Evolutionary conservation across 2,888 invertebrate species (phyloP), one percentile per base, ranked within the genome.

Genomic region (Atherix ibis): DNA sequence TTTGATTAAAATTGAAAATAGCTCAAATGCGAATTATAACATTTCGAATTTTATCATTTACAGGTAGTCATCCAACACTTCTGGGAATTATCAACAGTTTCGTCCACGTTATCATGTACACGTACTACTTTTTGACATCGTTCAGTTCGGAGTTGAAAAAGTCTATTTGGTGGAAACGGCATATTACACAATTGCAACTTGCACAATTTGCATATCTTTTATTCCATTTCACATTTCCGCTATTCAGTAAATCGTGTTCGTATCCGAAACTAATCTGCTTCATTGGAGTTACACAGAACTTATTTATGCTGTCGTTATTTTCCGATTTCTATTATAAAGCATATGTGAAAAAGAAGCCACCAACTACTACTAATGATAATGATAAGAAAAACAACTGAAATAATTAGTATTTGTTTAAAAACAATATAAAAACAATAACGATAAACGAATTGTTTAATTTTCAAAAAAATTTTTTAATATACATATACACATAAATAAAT

Each of bases 101-200:
- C 38, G 80, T 89, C 1, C 89, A 91, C 50, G 55, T 73, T 2
- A 58, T 85, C 15, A 89, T 91, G 88, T 89, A 89, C 51, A 60
- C 66, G 0, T 83, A 89, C 54, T 89, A 85, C 51, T 65, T 82
- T 4, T 47, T 78, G 40, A 69, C 80, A 1, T 78, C 81, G 1
- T 62, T n/a, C n/a, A n/a, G n/a, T n/a, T n/a, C 78, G 1, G 77
- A 78, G 1, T 69, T 75, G 49, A 77, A 76, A 48, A 63, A 74
- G 36, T 76, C 71, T 38, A 52, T 76, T 2, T 78, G 78, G 76
- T 78, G 82, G 75, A 87, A 85, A 53, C 80, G 77, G 45, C 67
- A 79, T 47, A 73, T 87, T 42, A 85, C 85, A 0, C 77, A 76
- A 47, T 49, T 83, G 40, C 85, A 87, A 60, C 68, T 85, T 51